Percentiles rank a stretch among this genome's conserved stretches.
Evolutionary conservation across 1,140 invertebrate genomes (phyloP).

Genomic region (Pseudoatta argentina): DNA sequence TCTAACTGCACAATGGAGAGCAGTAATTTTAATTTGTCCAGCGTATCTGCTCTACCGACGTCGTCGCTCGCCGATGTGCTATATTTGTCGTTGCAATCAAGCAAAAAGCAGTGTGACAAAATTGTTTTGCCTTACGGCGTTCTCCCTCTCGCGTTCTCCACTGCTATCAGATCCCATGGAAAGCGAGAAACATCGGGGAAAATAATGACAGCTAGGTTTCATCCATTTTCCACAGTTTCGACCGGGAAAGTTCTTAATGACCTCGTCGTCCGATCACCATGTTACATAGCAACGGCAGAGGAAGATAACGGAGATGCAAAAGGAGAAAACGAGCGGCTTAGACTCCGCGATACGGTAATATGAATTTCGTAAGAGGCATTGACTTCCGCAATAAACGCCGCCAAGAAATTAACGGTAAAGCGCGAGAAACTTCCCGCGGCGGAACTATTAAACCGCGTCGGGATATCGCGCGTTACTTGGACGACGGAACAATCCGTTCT

Average conservation of each 20-base stretch:
- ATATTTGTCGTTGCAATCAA: slow-evolving; percentile 40
- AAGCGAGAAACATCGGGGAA: slow-evolving; percentile 54
- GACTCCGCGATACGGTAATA: slow-evolving; percentile 61
- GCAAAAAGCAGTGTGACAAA: slow-evolving; percentile 51
- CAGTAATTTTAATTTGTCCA: slow-evolving; percentile 22
- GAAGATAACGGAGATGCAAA: slow-evolving; percentile 26
- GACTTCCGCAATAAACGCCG: slow-evolving; percentile 67
- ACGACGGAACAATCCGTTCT: slow-evolving; percentile 35
- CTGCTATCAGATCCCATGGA: neutral
- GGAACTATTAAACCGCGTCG: slow-evolving; percentile 56
- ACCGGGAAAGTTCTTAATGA: slow-evolving; percentile 66
- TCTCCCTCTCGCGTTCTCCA: neutral
- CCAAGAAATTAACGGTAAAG: slow-evolving; percentile 67
- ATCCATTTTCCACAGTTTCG: slow-evolving; percentile 53
- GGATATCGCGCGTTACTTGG: slow-evolving; percentile 42
- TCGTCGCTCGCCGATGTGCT: neutral
- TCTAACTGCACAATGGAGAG: neutral
- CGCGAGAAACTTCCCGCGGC: slow-evolving; percentile 50
- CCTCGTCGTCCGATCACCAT: slow-evolving; percentile 27
- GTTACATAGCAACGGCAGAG: neutral
- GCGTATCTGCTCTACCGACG: neutral
- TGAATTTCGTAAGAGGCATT: slow-evolving; percentile 69
- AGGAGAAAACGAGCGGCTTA: neutral
- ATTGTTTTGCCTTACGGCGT: slow-evolving; percentile 47
- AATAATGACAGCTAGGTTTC: slow-evolving; percentile 63